A percentile compares a stretch with the other conserved stretches of the same genome.
Conservation (phyloP, 2,888 invertebrate genomes). For the Xanthia togata region DNA sequence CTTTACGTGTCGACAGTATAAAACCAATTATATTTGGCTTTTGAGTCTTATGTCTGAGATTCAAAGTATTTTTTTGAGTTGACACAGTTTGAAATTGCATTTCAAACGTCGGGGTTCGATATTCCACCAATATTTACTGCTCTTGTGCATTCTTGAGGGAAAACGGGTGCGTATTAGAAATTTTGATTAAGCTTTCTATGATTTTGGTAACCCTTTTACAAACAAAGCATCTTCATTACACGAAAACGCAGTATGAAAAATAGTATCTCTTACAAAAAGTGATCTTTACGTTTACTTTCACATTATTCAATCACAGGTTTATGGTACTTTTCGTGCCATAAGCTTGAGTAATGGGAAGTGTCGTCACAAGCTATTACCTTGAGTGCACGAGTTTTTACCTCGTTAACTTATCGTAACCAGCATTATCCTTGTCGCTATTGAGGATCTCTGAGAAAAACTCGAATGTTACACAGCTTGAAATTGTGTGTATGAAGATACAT, state of each 20-base stretch:
- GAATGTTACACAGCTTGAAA: slow-evolving; percentile 8
- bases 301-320: slow-evolving; percentile 59
- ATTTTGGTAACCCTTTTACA: no score
- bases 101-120: no score
- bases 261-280: background rate
- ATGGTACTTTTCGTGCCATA: slow-evolving; percentile 45
- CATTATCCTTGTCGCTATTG: slow-evolving; percentile 37
- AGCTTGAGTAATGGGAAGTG: slow-evolving; percentile 49
- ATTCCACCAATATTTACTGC: no score
- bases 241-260: slow-evolving; percentile 5
- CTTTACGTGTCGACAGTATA: no score
- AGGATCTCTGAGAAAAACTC: slow-evolving; percentile 17
- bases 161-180: no score
- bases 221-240: background rate
- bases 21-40: no score
- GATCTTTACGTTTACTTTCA: slow-evolving; percentile 38
- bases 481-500: background rate
- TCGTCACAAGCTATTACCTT: slow-evolving; percentile 40
- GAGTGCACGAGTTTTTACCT: slow-evolving; percentile 53
- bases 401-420: slow-evolving; percentile 50
- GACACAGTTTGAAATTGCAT: no score
- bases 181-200: no score
- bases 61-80: no score
- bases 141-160: no score
- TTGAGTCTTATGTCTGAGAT: no score